Evolutionary conservation across 1,140 invertebrate genomes (phyloP), one percentile per base, ranked within the genome.

Genomic region (Drosophila guanche): DNA sequence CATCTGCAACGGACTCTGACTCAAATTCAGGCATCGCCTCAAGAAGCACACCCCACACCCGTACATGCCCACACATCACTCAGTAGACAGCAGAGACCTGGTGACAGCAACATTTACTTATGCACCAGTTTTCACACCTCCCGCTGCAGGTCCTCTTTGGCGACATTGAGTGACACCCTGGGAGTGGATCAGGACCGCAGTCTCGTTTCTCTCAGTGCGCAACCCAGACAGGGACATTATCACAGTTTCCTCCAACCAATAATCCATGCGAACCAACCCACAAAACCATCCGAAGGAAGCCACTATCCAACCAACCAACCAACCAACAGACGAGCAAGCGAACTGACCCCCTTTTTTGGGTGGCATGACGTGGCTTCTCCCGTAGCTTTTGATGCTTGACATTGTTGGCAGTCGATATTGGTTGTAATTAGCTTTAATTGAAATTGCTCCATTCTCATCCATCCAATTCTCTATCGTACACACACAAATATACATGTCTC

Each of bases 351-450:
- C 33, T 37, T 58, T 43, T 43, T 65, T 52, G 48, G 70, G 45
- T 66, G 16, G 16, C 16, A 20, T 20, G 16, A 1, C 16, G 16
- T 20, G 60, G 59, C 62, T 61, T 76, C 33, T 12, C 8, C 33
- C 66, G 74, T 76, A 56, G 76, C 62, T 55, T 77, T 86, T 88
- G 83, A 78, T 68, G 74, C 69, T 79, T 89, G 79, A 76, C 67
- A 83, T 88, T 89, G 83, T 88, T 88, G 83, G 84, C 83, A 89
- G 85, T 88, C 83, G 84, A 88, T 88, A 88, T 88, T 83, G 83
- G 83, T 79, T 89, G 83, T 88, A 88, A 88, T 88, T 88, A 88
- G 83, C 78, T 88, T 88, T 88, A 88, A 88, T 88, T 88, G 83
- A 88, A 88, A 88, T 88, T 89, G 84, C 83, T 88, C 63, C 84